Evolutionary conservation across 2,113 vertebrate species (phyloP).

Genomic region (Onychostoma macrolepis): DNA sequence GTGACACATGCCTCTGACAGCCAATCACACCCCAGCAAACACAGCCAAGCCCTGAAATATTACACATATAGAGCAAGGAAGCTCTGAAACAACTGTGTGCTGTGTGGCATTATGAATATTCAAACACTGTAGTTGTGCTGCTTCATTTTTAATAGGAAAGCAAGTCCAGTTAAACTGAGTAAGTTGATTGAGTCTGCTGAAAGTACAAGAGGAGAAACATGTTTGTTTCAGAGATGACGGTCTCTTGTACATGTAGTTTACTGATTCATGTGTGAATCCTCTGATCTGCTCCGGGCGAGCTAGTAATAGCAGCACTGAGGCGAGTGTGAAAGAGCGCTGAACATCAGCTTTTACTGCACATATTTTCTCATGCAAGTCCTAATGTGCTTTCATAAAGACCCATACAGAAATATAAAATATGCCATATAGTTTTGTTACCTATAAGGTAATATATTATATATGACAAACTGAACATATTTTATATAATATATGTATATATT

Average conservation of each 20-base stretch:
- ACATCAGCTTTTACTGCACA: too few species aligned
- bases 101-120: constrained; percentile 2
- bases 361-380: too few species aligned
- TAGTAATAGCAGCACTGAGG: neutral
- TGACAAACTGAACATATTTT: too few species aligned
- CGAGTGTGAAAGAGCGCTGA: neutral
- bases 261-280: neutral
- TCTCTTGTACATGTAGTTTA: neutral
- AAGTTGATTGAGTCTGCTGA: neutral
- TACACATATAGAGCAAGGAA: neutral
- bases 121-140: neutral
- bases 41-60: constrained; percentile 7
- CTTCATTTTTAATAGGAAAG: neutral
- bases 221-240: neutral
- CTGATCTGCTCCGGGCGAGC: neutral
- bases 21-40: constrained; percentile 40
- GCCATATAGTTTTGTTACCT: too few species aligned
- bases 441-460: too few species aligned
- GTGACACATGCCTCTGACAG: constrained; percentile 55
- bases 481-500: too few species aligned
- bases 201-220: neutral
- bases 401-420: too few species aligned
- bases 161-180: neutral
- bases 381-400: too few species aligned
- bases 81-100: neutral